phyloP scores from a whole-genome alignment of 2,113 vertebrate species.

The Phrynocephalus versicolor region DNA sequence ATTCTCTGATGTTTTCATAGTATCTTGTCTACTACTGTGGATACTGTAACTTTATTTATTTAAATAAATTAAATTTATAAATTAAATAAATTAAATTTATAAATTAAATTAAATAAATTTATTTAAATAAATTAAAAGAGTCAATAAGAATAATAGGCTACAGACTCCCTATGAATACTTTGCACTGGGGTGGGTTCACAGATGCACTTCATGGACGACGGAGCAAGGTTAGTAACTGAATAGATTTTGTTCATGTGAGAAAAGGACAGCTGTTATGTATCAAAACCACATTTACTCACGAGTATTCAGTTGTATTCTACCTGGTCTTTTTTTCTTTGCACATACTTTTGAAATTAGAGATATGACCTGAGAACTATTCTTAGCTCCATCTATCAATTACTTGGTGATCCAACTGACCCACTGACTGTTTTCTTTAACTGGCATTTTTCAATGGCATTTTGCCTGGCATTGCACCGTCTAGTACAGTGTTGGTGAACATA shows the following conservation, averaged over 20 bases:
- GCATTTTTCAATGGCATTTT: background rate
- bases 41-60: background rate
- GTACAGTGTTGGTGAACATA: too few relatives aligned
- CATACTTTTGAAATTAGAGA: background rate
- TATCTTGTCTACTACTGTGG: background rate
- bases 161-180: background rate
- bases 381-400: background rate
- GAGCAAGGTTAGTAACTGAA: too few relatives aligned
- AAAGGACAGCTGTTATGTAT: too few relatives aligned
- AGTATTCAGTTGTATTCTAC: background rate
- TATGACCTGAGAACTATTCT: background rate
- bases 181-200: background rate
- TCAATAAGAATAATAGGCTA: background rate
- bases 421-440: background rate
- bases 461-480: background rate
- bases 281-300: background rate
- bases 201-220: too few relatives aligned
- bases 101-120: too few relatives aligned
- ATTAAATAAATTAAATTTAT: too few relatives aligned
- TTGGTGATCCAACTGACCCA: background rate
- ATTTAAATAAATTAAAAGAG: background rate
- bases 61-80: too few relatives aligned
- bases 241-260: too few relatives aligned
- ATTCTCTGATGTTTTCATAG: background rate
- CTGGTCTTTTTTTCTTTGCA: background rate